Evolutionary conservation across 2,797 vertebrate genomes (phyloP).

Genomic region (Esox masquinongy): DNA sequence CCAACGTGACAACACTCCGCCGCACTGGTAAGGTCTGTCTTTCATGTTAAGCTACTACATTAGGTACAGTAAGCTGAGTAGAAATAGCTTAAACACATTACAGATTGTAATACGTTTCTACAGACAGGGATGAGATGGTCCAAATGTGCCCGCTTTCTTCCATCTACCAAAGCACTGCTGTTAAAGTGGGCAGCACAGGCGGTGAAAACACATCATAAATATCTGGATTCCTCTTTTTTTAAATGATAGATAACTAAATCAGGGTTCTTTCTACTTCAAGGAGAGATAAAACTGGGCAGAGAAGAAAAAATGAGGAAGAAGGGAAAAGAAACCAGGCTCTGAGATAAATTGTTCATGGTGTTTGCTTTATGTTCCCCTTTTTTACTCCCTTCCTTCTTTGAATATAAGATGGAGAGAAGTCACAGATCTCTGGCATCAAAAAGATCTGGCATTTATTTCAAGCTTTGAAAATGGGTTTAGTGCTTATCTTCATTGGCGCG

Average conservation of each 20-base stretch:
- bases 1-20: too few species aligned
- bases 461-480: constrained; percentile 69
- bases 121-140: neutral
- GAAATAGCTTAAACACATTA: neutral
- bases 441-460: constrained; percentile 70
- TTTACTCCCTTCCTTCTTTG: constrained; percentile 49
- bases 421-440: constrained; percentile 66
- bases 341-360: constrained; percentile 63
- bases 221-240: neutral
- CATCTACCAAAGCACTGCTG: neutral
- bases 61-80: neutral
- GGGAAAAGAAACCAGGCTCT: constrained; percentile 50
- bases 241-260: constrained; percentile 15
- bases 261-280: constrained; percentile 64
- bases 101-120: neutral
- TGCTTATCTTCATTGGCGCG: constrained; percentile 62
- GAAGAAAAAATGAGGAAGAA: constrained; percentile 40
- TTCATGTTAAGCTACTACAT: constrained; percentile 4
- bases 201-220: neutral
- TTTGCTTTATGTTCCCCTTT: constrained; percentile 52
- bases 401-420: constrained; percentile 47
- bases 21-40: neutral
- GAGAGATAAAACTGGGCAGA: constrained; percentile 42
- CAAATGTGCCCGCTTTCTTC: neutral
- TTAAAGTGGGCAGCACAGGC: neutral